Evolutionary conservation across 2,113 vertebrate species (phyloP).

Genomic region (Oncorhynchus mykiss): DNA sequence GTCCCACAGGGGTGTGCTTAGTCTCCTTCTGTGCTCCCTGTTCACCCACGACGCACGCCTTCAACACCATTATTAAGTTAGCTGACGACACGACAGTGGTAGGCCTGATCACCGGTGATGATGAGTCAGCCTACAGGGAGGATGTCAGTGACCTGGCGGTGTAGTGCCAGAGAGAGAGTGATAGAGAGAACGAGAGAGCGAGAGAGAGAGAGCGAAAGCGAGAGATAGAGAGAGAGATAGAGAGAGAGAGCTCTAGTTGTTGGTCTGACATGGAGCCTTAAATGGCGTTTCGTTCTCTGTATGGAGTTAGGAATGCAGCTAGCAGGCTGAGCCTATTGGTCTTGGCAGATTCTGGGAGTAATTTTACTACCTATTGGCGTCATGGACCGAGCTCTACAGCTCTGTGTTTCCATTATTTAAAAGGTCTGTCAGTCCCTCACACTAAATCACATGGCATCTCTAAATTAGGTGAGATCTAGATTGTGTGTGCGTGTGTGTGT

Average conservation of each 20-base stretch:
- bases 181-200: background rate
- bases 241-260: background rate
- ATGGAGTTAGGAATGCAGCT: constrained; percentile 59
- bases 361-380: constrained; percentile 68
- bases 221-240: too few relatives aligned
- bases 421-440: constrained; percentile 33
- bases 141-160: too few relatives aligned
- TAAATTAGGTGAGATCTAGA: constrained; percentile 1
- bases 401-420: constrained; percentile 63
- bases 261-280: constrained; percentile 60
- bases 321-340: constrained; percentile 53
- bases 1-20: too few relatives aligned
- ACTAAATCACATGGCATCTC: constrained; percentile 44
- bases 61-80: too few relatives aligned
- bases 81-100: too few relatives aligned
- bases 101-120: too few relatives aligned
- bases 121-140: too few relatives aligned
- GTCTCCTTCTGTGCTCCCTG: too few relatives aligned
- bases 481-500: constrained; percentile 1
- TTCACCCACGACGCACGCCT: too few relatives aligned
- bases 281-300: constrained; percentile 60
- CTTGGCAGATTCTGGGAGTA: constrained; percentile 61
- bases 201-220: background rate
- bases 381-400: constrained; percentile 47
- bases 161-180: background rate